Conservation (phyloP, 2,113 vertebrate species). For the Trogon melanurus region DNA sequence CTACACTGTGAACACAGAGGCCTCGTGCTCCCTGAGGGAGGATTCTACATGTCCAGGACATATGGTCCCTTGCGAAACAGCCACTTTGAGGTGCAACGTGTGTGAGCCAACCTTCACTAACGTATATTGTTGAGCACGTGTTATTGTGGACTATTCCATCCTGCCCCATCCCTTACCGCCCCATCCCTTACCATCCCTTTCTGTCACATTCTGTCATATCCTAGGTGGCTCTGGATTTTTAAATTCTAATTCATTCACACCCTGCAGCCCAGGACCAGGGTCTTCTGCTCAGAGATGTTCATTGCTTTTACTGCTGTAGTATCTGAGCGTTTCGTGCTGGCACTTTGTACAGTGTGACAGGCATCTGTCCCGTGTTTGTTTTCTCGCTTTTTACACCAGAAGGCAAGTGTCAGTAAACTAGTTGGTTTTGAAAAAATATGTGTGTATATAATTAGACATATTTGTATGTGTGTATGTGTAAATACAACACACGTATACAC, state of each 20-base stretch:
- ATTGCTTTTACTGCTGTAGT: background rate
- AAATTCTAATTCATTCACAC: background rate
- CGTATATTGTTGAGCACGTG: background rate
- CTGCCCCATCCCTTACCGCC: background rate
- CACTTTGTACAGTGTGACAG: background rate
- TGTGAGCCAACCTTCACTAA: background rate
- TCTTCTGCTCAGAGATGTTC: background rate
- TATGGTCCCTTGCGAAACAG: rapidly evolving
- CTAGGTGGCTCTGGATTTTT: background rate
- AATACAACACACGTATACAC: background rate
- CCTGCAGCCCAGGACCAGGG: background rate
- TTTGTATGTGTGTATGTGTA: background rate
- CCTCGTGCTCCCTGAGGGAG: background rate
- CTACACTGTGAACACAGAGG: background rate
- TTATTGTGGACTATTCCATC: background rate
- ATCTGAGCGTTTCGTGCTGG: background rate
- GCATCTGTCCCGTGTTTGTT: conserved; percentile 39
- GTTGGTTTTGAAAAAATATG: conserved; percentile 23
- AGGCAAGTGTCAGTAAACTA: conserved; percentile 36
- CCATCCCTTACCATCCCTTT: background rate
- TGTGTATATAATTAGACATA: background rate
- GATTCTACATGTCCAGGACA: background rate
- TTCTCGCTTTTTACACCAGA: conserved; percentile 33
- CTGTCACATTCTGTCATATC: background rate
- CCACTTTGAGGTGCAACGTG: background rate